A percentile compares a stretch with the other conserved stretches of the same genome.
These are phyloP conservation scores for Periphyllus acericola DNA, from an alignment of 2,888 invertebrate genomes.

Conservation along the genomic window DNA sequence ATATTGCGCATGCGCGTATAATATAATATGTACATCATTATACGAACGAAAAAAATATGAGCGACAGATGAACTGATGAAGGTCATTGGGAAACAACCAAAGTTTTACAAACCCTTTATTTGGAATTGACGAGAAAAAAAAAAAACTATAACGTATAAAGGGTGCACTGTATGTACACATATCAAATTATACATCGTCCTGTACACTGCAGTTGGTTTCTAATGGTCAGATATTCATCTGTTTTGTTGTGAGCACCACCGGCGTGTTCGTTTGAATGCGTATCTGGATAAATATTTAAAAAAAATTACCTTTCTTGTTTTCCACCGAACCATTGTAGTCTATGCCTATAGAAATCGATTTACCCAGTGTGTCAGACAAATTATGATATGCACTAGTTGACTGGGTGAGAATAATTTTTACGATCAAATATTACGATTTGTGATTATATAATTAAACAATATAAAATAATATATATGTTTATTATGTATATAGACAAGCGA, in stretches of 20 bases:
- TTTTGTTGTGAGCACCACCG: conserved; percentile 3
- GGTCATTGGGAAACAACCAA: conserved; percentile 44
- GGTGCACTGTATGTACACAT: conserved; percentile 38
- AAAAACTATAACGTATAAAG: conserved; percentile 40
- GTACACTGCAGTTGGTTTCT: conserved; percentile 33
- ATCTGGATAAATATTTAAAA: conserved; percentile 49
- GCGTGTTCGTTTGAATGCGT: conserved; percentile 16
- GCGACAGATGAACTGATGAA: conserved; percentile 54
- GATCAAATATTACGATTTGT: conserved; percentile 33
- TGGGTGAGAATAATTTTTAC: conserved; percentile 36
- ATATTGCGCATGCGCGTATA: not conserved
- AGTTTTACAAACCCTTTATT: conserved; percentile 56
- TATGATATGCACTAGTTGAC: conserved; percentile 43
- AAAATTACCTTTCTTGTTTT: conserved; percentile 40
- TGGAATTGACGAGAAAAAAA: conserved; percentile 15
- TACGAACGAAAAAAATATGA: conserved; percentile 31
- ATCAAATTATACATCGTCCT: conserved; percentile 49
- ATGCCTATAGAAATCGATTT: conserved; percentile 38
- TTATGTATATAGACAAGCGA: not conserved
- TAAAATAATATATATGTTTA: not conserved
- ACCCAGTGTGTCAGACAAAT: conserved; percentile 48
- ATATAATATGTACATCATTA: not conserved
- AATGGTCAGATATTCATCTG: conserved; percentile 61
- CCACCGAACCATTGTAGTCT: conserved; percentile 1
- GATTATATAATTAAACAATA: conserved; percentile 11